Conservation (phyloP, 1,140 invertebrate genomes). For the Apis mellifera region DNA sequence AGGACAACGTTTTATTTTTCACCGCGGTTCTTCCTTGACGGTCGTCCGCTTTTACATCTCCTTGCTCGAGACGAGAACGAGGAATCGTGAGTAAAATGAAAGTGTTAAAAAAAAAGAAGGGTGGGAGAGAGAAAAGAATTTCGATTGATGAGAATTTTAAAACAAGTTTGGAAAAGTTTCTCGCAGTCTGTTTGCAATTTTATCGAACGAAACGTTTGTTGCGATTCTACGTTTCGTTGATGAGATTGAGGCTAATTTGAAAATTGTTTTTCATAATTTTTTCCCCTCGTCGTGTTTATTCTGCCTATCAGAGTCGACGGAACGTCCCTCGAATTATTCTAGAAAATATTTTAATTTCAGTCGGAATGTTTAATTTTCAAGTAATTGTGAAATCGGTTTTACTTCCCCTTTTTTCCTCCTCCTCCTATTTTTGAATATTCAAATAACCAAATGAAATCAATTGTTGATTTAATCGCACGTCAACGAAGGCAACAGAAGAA, state of each 20-base stretch:
- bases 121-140: no score
- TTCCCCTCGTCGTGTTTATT: no score
- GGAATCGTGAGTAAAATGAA: background rate
- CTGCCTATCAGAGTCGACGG: no score
- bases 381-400: no score
- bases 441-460: no score
- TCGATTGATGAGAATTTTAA: background rate
- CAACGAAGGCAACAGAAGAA: no score
- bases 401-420: no score
- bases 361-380: no score
- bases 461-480: background rate
- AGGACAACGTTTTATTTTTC: slow-evolving; percentile 59
- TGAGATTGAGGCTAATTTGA: background rate
- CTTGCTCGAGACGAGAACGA: slow-evolving; percentile 1
- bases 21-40: slow-evolving; percentile 34
- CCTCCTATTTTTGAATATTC: no score
- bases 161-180: background rate
- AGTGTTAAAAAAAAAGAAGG: background rate
- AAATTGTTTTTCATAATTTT: background rate
- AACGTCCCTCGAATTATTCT: no score
- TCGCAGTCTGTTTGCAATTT: background rate
- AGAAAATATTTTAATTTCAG: no score
- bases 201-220: no score
- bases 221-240: background rate
- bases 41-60: slow-evolving; percentile 49